phyloP scores from a whole-genome alignment of 2,888 invertebrate genomes.

The Galerucella calmariensis region DNA sequence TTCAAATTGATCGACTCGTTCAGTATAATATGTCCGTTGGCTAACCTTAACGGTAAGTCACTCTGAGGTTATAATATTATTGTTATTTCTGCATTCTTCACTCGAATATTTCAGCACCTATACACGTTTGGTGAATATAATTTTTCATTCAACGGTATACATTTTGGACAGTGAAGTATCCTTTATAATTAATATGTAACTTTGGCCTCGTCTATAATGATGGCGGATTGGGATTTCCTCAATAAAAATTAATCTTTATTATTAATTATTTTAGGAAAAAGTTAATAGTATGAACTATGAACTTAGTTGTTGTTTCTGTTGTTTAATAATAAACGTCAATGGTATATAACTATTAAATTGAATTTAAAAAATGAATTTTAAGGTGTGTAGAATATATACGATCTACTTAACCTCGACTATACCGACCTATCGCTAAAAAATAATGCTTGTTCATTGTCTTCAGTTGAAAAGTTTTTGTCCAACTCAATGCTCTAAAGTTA shows the following conservation, averaged over 20 bases:
- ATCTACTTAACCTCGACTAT: neutral
- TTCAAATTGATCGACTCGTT: no score
- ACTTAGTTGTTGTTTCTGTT: neutral
- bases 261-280: neutral
- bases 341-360: neutral
- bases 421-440: neutral
- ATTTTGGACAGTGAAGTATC: no score
- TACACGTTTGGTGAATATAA: no score
- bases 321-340: neutral
- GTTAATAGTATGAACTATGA: conserved; percentile 2
- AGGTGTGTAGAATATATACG: conserved; percentile 7
- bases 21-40: no score
- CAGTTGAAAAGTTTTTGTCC: neutral
- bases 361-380: neutral
- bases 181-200: no score
- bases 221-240: neutral
- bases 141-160: no score
- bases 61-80: no score
- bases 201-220: no score
- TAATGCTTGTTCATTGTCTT: neutral
- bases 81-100: no score
- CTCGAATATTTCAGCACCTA: no score
- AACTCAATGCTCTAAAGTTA: no score
- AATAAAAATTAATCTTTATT: neutral
- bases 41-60: no score